Conservation (phyloP, 92 coral and sea anemone species). For the Palythoa grandis region DNA sequence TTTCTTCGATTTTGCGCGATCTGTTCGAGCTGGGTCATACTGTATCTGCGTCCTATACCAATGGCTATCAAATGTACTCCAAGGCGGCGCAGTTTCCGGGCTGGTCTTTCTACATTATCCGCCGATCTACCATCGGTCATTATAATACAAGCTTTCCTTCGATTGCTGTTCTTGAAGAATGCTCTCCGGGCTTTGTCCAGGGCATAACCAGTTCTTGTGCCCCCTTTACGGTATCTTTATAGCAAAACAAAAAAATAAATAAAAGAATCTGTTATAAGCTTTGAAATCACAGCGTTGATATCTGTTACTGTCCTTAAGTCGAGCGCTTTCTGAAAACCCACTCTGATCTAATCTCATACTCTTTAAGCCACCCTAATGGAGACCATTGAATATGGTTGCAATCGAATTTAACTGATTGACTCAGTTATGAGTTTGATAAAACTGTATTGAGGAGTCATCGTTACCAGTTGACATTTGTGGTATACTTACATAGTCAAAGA, state of each 20-base stretch:
- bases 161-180: background rate
- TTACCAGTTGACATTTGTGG: too few species aligned
- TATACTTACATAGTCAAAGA: too few species aligned
- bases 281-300: too few species aligned
- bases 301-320: too few species aligned
- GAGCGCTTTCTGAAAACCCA: too few species aligned
- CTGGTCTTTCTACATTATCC: slow-evolving; percentile 39
- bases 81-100: slow-evolving; percentile 31
- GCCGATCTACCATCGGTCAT: slow-evolving; percentile 57
- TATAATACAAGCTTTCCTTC: slow-evolving; percentile 27
- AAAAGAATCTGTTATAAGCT: background rate
- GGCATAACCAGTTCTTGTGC: slow-evolving; percentile 28
- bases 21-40: slow-evolving; percentile 29
- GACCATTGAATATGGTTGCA: too few species aligned
- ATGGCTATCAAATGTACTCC: slow-evolving; percentile 43
- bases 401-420: too few species aligned
- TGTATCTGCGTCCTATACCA: slow-evolving; percentile 48
- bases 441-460: too few species aligned
- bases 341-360: too few species aligned
- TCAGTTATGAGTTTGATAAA: too few species aligned
- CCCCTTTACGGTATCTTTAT: slow-evolving; percentile 6
- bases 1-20: slow-evolving; percentile 39
- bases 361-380: too few species aligned
- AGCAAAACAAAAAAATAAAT: background rate
- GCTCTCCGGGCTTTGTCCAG: background rate